Conservation (phyloP, 30 jellyfish, hydroid and myxozoan genomes). For the Nemopilema nomurai region DNA sequence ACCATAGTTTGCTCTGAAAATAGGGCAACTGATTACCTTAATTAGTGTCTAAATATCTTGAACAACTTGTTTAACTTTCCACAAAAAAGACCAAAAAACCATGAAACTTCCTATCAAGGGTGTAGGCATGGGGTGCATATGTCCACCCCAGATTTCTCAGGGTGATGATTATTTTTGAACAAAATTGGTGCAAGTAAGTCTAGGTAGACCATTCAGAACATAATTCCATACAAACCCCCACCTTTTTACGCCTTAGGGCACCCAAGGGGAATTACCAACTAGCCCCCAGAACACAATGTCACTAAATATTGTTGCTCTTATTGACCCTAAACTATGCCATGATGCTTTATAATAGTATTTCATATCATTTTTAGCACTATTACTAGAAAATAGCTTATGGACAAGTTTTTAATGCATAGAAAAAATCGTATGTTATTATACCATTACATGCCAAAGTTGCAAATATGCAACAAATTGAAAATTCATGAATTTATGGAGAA, state of each 20-base stretch:
- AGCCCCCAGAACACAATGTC: constrained; percentile 13
- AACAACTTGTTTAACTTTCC: constrained; percentile 7
- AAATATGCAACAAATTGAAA: constrained; percentile 34
- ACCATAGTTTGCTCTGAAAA: too few species aligned
- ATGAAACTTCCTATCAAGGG: constrained; percentile 8
- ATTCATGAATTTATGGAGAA: constrained; percentile 15
- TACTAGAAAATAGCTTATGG: constrained; percentile 12
- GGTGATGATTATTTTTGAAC: constrained; percentile 15
- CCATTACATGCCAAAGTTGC: constrained; percentile 16
- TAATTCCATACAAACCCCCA: constrained; percentile 20
- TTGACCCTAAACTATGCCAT: constrained; percentile 6
- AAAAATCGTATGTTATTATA: constrained; percentile 31
- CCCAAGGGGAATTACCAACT: background rate
- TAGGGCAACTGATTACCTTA: background rate
- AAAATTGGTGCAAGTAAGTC: constrained; percentile 23
- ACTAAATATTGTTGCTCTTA: constrained; percentile 9
- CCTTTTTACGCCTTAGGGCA: constrained; percentile 11
- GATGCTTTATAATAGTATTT: constrained; percentile 10
- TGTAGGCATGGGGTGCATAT: background rate
- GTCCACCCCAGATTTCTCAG: constrained; percentile 23
- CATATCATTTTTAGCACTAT: constrained; percentile 21
- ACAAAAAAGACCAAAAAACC: background rate
- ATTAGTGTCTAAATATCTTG: constrained; percentile 10
- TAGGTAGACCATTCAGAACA: constrained; percentile 12
- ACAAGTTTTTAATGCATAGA: background rate